A percentile compares a stretch with the other conserved stretches of the same genome.
Conservation (phyloP, 2,113 vertebrate genomes). For the Bos indicus region DNA sequence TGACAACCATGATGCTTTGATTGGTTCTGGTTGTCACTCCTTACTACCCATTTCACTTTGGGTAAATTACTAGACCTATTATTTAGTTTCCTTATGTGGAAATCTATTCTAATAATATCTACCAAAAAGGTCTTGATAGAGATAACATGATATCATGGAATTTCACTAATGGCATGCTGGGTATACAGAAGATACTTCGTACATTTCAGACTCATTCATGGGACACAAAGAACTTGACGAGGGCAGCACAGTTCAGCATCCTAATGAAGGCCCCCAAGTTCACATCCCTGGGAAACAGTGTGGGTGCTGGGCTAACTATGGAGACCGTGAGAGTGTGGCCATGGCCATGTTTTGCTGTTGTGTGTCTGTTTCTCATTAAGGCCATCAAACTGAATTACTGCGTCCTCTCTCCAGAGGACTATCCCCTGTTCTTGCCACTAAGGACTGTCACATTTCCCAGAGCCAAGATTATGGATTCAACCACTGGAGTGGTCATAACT, state of each 20-base stretch:
- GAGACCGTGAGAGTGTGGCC: fast-evolving
- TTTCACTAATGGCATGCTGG: background rate
- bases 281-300: fast-evolving
- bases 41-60: background rate
- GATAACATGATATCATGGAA: background rate
- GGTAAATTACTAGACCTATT: background rate
- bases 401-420: fast-evolving
- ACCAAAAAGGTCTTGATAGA: background rate
- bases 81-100: background rate
- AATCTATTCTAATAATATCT: background rate
- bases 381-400: too few species aligned
- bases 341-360: fast-evolving
- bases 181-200: background rate
- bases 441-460: background rate
- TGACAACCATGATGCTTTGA: background rate
- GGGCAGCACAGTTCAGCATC: fast-evolving
- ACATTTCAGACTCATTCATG: fast-evolving
- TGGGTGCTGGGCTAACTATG: fast-evolving
- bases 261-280: background rate
- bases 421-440: fast-evolving
- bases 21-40: background rate
- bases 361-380: background rate
- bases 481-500: fast-evolving
- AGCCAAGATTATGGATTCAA: background rate
- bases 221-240: background rate